Evolutionary conservation across 1,140 invertebrate genomes (phyloP).

Genomic region (Ooceraea biroi): DNA sequence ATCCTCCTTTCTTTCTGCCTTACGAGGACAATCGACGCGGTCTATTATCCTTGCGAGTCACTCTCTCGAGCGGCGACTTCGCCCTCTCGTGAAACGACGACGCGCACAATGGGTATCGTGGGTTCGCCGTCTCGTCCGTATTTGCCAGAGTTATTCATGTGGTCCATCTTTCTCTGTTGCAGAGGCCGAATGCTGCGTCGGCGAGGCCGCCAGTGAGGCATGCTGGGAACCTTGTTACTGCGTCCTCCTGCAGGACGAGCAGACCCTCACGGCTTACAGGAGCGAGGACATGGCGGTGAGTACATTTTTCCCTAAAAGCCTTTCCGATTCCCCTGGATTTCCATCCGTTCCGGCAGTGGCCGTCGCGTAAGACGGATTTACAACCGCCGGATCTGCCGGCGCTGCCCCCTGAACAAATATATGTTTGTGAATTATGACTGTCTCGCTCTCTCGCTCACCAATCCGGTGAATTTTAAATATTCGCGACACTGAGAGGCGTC

Average conservation of each 20-base stretch:
- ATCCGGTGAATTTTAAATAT: too few species aligned
- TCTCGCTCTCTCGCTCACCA: not conserved
- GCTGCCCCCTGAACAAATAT: not conserved
- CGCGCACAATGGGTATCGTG: conserved; percentile 32
- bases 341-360: conserved; percentile 24
- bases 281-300: conserved; percentile 95
- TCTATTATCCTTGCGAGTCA: conserved; percentile 66
- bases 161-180: conserved; percentile 70
- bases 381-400: not conserved
- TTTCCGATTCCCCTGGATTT: conserved; percentile 61
- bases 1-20: conserved; percentile 25
- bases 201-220: conserved; percentile 83
- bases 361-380: conserved; percentile 54
- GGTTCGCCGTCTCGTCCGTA: conserved; percentile 12
- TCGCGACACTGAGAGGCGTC: not conserved
- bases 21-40: conserved; percentile 56
- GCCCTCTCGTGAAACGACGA: conserved; percentile 51
- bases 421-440: conserved; percentile 4
- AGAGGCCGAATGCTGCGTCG: conserved; percentile 85
- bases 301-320: conserved; percentile 77
- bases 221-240: conserved; percentile 95
- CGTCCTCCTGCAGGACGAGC: conserved; percentile 94
- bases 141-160: conserved; percentile 55
- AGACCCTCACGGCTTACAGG: conserved; percentile 93
- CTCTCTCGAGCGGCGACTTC: conserved; percentile 42